Evolutionary conservation across 2,797 vertebrate genomes (phyloP), one percentile per base, ranked within the genome.

Genomic region (Danio albolineatus): DNA sequence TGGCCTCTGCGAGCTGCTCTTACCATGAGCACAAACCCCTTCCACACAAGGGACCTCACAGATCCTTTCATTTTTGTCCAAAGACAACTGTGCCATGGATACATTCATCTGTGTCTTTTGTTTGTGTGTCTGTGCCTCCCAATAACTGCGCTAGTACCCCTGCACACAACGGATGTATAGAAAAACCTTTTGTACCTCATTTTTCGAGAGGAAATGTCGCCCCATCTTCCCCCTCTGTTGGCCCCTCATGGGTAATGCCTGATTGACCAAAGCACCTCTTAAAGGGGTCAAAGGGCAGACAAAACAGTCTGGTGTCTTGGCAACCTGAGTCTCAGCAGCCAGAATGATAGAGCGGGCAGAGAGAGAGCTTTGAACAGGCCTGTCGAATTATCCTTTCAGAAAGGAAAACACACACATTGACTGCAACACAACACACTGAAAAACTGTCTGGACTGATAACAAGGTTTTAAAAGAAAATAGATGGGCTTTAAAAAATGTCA

Each of bases 221-320:
- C 82, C 65, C 66, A 54, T 57, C 44, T 62, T 85, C 77, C 73
- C 79, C 87, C 92, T 84, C 83, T 89, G 88, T 91, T 90, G 92
- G 89, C 90, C 92, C 91, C 92, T 91, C 89, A 82, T 62, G 91
- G 92, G 92, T 92, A 93, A 94, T 94, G 93, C 93, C 92, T 94
- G 94, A 93, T 92, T 94, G 93, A 94, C 93, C 92, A 94, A 91
- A 94, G 93, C 89, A 90, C 91, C 93, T 92, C 92, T 94, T 91
- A 92, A 91, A 93, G 92, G 90, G 94, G 93, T 93, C 93, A 94
- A 93, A 94, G 94, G 93, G 91, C 92, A 94, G 93, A 93, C 93
- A 93, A 94, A 94, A 94, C 92, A 94, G 94, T 95, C 94, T 95
- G 93, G 94, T 92, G 94, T 94, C 94, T 94, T 94, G 94, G 93